Evolutionary conservation across 2,888 invertebrate species (phyloP).

Genomic region (Caenorhabditis panamensis): DNA sequence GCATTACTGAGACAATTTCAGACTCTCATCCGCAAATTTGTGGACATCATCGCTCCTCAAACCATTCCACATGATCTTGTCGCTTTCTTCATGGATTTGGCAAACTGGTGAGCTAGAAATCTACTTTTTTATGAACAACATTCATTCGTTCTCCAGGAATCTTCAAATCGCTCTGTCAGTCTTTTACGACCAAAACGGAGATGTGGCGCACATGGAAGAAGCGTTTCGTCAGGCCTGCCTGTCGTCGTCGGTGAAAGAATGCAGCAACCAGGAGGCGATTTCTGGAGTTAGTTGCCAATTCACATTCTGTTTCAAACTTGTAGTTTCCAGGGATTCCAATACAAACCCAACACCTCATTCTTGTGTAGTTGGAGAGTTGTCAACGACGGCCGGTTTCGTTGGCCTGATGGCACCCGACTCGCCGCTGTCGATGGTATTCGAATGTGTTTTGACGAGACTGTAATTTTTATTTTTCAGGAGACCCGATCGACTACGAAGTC

Average conservation of each 20-base stretch:
- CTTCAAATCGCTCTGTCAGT: constrained; percentile 46
- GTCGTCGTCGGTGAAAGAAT: constrained; percentile 43
- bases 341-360: constrained; percentile 36
- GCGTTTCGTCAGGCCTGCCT: constrained; percentile 54
- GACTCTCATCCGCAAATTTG: constrained; percentile 43
- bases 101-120: constrained; percentile 49
- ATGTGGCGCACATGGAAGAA: constrained; percentile 59
- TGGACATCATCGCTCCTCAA: constrained; percentile 47
- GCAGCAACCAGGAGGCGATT: constrained; percentile 38
- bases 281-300: constrained; percentile 29
- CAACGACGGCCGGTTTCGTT: constrained; percentile 54
- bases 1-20: constrained; percentile 22
- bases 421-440: constrained; percentile 46
- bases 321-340: constrained; percentile 25
- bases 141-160: constrained; percentile 44
- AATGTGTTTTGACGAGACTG: not conserved
- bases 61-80: constrained; percentile 59
- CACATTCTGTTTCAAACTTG: too few relatives aligned
- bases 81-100: constrained; percentile 63
- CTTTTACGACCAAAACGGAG: constrained; percentile 60
- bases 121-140: not conserved
- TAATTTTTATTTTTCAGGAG: constrained; percentile 26
- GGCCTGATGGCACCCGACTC: constrained; percentile 54
- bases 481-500: constrained; percentile 60
- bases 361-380: constrained; percentile 38